Evolutionary conservation across 2,888 invertebrate species (phyloP).

Genomic region (Amphipyra tragopoginis): DNA sequence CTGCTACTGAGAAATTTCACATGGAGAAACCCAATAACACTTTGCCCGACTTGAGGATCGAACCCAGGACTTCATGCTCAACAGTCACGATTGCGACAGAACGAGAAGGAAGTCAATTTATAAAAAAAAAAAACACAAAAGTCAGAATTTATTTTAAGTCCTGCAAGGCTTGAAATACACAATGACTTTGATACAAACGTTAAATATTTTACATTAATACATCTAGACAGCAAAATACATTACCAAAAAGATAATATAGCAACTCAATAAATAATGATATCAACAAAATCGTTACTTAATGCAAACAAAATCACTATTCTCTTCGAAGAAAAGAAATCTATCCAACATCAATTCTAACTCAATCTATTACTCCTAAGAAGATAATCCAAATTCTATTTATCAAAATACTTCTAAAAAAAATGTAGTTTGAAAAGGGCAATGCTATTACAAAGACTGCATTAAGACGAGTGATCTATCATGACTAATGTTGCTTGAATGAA

Average conservation of each 20-base stretch:
- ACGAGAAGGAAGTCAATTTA: too few relatives aligned
- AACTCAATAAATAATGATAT: not conserved
- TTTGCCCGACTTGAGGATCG: too few relatives aligned
- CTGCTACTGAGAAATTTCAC: too few relatives aligned
- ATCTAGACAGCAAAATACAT: constrained; percentile 9
- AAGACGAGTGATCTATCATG: constrained; percentile 26
- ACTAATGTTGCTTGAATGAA: constrained; percentile 20
- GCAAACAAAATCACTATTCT: constrained; percentile 11
- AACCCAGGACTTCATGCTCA: too few relatives aligned
- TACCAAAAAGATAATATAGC: not conserved
- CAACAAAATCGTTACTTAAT: constrained; percentile 6
- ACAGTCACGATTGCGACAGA: too few relatives aligned
- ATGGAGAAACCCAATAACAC: too few relatives aligned
- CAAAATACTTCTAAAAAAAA: constrained; percentile 7
- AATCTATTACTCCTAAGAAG: constrained; percentile 13
- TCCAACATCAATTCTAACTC: constrained; percentile 17
- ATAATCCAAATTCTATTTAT: constrained; percentile 20
- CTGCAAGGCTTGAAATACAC: not conserved
- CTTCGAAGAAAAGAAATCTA: not conserved
- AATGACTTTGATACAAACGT: not conserved
- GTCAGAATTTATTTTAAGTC: too few relatives aligned
- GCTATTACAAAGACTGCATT: not conserved
- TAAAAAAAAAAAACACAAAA: too few relatives aligned
- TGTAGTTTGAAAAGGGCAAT: constrained; percentile 8
- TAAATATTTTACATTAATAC: not conserved